A percentile compares a stretch with the other conserved stretches of the same genome.
Conservation (phyloP, 2,797 vertebrate species). For the Philypnodon macrostomus region DNA sequence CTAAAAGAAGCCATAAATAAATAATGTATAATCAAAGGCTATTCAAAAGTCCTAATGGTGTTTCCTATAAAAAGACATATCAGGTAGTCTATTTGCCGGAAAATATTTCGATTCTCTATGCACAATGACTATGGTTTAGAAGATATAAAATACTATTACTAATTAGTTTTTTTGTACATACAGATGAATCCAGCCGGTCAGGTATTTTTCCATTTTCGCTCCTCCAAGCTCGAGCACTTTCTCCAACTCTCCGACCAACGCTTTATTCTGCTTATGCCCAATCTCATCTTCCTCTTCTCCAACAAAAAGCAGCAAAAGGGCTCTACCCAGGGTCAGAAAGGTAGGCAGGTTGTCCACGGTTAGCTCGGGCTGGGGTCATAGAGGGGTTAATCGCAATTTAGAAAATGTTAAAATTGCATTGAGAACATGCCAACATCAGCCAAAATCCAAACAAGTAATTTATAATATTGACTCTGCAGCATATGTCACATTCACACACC, state of each 20-base stretch:
- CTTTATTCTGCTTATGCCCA: constrained; percentile 54
- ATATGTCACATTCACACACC: constrained; percentile 3
- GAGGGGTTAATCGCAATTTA: neutral
- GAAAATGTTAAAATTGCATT: neutral
- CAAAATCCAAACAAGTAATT: neutral
- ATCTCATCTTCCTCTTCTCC: constrained; percentile 72
- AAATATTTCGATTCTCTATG: neutral
- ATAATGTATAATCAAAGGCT: no score
- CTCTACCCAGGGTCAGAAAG: constrained; percentile 77
- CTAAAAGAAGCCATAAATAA: no score
- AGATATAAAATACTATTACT: neutral
- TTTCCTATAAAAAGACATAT: neutral
- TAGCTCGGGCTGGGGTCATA: constrained; percentile 84
- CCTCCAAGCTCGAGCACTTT: constrained; percentile 38
- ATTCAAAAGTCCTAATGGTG: neutral
- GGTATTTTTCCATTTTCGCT: constrained; percentile 49
- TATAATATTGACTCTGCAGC: constrained; percentile 7
- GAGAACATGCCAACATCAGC: neutral
- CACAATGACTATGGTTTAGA: neutral
- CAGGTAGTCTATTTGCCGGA: neutral
- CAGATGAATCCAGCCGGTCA: constrained; percentile 91
- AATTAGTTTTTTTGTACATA: constrained; percentile 57
- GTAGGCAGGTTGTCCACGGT: constrained; percentile 85
- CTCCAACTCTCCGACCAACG: constrained; percentile 66
- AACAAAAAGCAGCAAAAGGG: constrained; percentile 88